Base-by-base conservation (phyloP, 2,888 invertebrate species). In the Electrophaes corylata region DNA sequence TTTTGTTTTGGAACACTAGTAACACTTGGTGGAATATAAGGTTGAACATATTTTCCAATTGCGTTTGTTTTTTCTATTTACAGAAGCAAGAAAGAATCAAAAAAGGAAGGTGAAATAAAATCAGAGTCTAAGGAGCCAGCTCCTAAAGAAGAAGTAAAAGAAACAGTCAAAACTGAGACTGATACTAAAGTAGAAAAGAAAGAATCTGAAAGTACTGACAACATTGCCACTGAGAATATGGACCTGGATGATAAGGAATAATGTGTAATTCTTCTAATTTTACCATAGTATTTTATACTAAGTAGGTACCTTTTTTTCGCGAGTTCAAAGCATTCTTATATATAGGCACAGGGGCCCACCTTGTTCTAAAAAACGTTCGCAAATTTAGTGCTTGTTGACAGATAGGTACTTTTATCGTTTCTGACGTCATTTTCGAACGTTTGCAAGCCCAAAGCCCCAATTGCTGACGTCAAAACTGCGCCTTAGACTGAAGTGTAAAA, bases 241-340 rank as follows among this genome's bases (percentile, higher is more conserved):
- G 85, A 86, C 12, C 62, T 86, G 56, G 84, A 83, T 54, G 84
- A 85, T 62, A 84, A 80, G 69, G 79, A 85, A 76, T 83, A 78
- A 43, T 33, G 12, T 18, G 10, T 43, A 40, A 11, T 10, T 37
- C n/a, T n/a, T 41, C 12, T 23, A 2, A 41, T 41, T 20, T n/a
- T n/a, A 41, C 23, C 41, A 20, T 20, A 41, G 12, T 8, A 26
- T 26, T 26, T 26, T 26, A 20, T 26, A 26, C 26, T 26, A 26
- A 26, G 26, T 29, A 10, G 10, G 0, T 26, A 26, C 26, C 10
- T 10, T n/a, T n/a, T n/a, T n/a, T 29, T 29, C 1, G 26, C 10
- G 8, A 29, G 6, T 26, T 6, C 1, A 6, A 4, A 26, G 26
- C 26, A 5, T 6, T 6, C 26, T 26, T 26, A n/a, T n/a, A n/a